Evolutionary conservation across 2,888 invertebrate species (phyloP), one percentile per base, ranked within the genome.

Genomic region (Strigamia crassipes): DNA sequence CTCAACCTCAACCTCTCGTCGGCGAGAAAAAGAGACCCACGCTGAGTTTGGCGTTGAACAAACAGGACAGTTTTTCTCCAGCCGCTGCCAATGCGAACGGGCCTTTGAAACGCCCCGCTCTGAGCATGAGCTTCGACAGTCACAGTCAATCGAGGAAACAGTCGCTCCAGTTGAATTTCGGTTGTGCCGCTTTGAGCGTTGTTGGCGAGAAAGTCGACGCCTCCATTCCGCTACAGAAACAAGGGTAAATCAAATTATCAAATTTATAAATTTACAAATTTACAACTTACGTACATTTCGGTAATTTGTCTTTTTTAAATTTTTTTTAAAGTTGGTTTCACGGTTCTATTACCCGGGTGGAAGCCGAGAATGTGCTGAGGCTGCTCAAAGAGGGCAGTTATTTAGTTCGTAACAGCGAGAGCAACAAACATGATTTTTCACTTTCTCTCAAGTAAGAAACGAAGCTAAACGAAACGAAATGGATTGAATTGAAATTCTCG

Each of bases 381-480:
- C 91, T 94, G 82, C 91, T 95, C 80, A 91, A 92, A 84, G 97
- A 97, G 89, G 97, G 97, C 84, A 96, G 96, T 86, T 98, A 96
- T 89, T 91, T 98, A 85, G 96, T 98, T 82, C 91, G 98, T 85
- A 95, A 96, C 88, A 96, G 96, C 88, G 96, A 97, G 89, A 96
- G 96, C 82, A 94, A 95, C 79, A 94, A 94, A 88, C 94, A 94
- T 87, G 96, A 97, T 89, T 97, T 95, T 88, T 97, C 97, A 15
- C 90, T 97, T 82, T 96, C 97, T 85, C 90, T 97, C 85, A 97
- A 97, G 97, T 27, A 27, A 27, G 1, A 27, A 27, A 27, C 27
- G 27, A 27, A 27, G 3, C 27, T 1, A 27, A 27, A 27, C 27
- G 3, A 27, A 27, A 27, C 27, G 3, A 27, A 27, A 2, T 3